Conservation (phyloP, 92 coral and sea anemone genomes). For the Epizoanthus stellaris region DNA sequence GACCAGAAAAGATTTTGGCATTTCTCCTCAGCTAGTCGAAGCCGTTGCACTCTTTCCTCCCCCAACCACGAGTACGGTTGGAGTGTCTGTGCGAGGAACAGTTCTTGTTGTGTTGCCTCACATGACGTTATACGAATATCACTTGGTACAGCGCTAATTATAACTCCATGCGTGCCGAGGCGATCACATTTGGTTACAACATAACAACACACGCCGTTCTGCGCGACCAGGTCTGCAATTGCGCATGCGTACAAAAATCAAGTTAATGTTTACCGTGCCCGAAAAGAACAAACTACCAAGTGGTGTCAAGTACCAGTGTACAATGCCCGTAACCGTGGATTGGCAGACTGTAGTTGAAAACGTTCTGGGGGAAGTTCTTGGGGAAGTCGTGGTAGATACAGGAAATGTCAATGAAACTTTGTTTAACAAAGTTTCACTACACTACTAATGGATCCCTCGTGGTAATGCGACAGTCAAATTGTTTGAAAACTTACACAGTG, state of each 20-base stretch:
- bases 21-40: constrained; percentile 57
- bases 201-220: constrained; percentile 33
- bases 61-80: constrained; percentile 15
- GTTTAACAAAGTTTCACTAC: neutral
- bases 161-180: constrained; percentile 47
- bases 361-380: neutral
- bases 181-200: constrained; percentile 49
- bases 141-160: constrained; percentile 29
- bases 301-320: neutral
- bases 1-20: constrained; percentile 99
- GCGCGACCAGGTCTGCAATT: constrained; percentile 8
- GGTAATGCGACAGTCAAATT: constrained; percentile 44
- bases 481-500: neutral
- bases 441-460: neutral
- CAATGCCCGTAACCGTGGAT: neutral
- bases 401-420: neutral
- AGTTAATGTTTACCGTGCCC: constrained; percentile 28
- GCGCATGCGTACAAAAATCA: constrained; percentile 42
- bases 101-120: constrained; percentile 9
- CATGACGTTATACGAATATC: constrained; percentile 43
- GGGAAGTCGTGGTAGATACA: too few species aligned
- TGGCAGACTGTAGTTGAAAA: neutral
- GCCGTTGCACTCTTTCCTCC: constrained; percentile 5
- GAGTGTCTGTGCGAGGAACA: constrained; percentile 14
- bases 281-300: neutral